phyloP scores from a whole-genome alignment of 2,888 invertebrate species.

The Parthenolecanium corni region DNA sequence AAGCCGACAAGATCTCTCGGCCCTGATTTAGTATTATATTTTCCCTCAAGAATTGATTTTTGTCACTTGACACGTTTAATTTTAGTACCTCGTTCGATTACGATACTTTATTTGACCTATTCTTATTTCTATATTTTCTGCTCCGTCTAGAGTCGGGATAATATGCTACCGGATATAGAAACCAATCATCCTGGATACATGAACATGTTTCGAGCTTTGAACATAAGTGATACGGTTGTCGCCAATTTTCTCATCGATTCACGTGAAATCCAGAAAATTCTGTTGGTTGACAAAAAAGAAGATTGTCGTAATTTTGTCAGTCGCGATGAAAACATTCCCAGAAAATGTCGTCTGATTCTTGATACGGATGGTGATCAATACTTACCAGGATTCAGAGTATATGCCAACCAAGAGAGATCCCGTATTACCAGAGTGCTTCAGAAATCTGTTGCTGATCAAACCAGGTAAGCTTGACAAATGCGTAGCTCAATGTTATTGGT shows the following conservation, averaged over 20 bases:
- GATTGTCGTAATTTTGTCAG: constrained; percentile 61
- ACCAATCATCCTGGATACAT: constrained; percentile 43
- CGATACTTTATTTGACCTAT: too few relatives aligned
- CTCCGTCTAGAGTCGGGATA: neutral
- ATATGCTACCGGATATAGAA: constrained; percentile 36
- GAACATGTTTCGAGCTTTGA: constrained; percentile 56
- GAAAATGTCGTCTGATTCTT: constrained; percentile 55
- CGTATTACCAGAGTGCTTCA: neutral
- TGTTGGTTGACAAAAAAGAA: constrained; percentile 59
- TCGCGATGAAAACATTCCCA: constrained; percentile 52
- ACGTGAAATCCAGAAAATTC: constrained; percentile 52
- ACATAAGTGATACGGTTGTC: constrained; percentile 61
- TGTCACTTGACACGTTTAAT: too few relatives aligned
- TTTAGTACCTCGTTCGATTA: too few relatives aligned
- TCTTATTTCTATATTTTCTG: neutral
- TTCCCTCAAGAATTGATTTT: too few relatives aligned
- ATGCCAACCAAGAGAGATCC: neutral
- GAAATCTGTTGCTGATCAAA: constrained; percentile 3
- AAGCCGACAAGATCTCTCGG: too few relatives aligned
- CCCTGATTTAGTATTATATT: too few relatives aligned
- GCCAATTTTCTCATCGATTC: constrained; percentile 79
- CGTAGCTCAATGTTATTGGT: too few relatives aligned
- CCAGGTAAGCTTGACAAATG: neutral
- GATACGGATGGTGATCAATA: constrained; percentile 45
- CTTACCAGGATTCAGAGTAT: constrained; percentile 2